Evolutionary conservation across 2,113 vertebrate species (phyloP).

Genomic region (Sceloporus undulatus): DNA sequence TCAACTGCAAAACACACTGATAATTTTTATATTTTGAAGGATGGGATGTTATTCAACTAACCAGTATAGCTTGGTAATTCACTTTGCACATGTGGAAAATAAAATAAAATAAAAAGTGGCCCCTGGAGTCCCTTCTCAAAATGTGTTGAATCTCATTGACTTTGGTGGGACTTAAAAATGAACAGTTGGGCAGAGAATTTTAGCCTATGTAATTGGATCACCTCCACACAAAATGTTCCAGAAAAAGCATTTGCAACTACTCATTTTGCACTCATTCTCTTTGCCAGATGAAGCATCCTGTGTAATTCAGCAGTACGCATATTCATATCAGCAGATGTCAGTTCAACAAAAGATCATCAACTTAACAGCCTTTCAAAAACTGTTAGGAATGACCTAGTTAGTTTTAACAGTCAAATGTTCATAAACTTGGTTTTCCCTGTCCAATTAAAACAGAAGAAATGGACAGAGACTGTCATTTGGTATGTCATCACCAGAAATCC

Average conservation of each 20-base stretch:
- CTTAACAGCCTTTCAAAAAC: conserved; percentile 33
- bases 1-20: no score
- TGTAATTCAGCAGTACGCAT: background rate
- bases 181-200: background rate
- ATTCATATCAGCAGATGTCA: background rate
- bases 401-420: conserved; percentile 34
- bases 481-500: conserved; percentile 39
- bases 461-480: conserved; percentile 9
- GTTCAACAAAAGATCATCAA: conserved; percentile 25
- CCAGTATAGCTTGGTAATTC: no score
- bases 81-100: no score
- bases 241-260: background rate
- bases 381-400: background rate
- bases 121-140: no score
- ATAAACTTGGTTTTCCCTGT: conserved; percentile 36
- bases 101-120: no score
- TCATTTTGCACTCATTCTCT: background rate
- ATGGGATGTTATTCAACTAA: no score
- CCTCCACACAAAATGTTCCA: background rate
- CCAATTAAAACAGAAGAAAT: conserved; percentile 28
- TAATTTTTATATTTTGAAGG: no score
- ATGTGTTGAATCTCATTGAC: background rate
- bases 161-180: background rate
- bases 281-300: background rate
- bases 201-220: background rate